These are phyloP conservation scores for Arenaria interpres DNA, from an alignment of 2,113 vertebrate genomes.

Conservation along the genomic window DNA sequence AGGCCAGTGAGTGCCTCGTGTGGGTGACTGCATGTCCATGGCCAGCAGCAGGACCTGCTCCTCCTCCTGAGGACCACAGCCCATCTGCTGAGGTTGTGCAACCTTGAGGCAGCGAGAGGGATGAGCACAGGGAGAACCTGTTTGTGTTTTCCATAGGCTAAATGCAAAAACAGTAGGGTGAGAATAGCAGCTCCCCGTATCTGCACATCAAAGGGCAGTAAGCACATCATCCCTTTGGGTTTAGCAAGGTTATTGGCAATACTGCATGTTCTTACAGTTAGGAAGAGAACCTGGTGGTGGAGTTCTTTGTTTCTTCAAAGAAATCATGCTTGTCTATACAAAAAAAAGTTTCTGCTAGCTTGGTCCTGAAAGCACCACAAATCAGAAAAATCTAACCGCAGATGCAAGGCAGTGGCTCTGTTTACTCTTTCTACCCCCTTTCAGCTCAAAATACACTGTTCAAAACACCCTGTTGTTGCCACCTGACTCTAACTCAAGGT, in stretches of 20 bases:
- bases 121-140: not conserved
- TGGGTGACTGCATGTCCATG: fast-evolving
- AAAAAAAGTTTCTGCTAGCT: not conserved
- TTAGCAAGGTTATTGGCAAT: not conserved
- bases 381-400: not conserved
- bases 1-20: fast-evolving
- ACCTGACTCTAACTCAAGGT: not conserved
- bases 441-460: not conserved
- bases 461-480: not conserved
- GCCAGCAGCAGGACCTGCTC: not conserved
- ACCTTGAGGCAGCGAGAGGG: not conserved
- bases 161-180: not conserved
- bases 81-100: not conserved
- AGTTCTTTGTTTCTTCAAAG: not conserved
- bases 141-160: not conserved
- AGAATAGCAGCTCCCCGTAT: not conserved
- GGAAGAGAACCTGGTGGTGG: not conserved
- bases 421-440: not conserved
- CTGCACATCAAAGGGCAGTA: constrained; percentile 5
- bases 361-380: not conserved
- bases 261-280: not conserved
- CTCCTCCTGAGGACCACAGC: fast-evolving
- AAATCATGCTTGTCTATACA: not conserved
- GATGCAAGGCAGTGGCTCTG: not conserved
- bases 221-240: not conserved